A percentile compares a stretch with the other conserved stretches of the same genome.
Conservation (phyloP, 1,140 invertebrate genomes). For the Prorops nasuta region DNA sequence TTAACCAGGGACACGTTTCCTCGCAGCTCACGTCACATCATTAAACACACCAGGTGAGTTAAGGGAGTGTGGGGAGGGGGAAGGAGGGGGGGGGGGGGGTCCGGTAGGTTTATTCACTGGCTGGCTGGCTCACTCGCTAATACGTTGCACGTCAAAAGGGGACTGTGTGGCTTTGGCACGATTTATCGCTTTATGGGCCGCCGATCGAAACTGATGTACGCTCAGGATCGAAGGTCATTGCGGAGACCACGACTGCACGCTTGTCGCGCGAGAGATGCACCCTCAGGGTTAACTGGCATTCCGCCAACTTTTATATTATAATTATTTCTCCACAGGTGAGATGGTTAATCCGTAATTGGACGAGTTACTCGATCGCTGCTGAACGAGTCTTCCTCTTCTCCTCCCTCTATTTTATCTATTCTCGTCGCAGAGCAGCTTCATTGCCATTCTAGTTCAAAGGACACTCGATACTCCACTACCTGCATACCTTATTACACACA, state of each 20-base stretch:
- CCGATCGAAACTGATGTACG: constrained; percentile 16
- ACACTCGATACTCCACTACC: too few species aligned
- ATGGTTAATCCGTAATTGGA: constrained; percentile 38
- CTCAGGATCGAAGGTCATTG: too few species aligned
- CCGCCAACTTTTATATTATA: constrained; percentile 34
- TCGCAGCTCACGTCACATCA: background rate
- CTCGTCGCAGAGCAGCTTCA: too few species aligned
- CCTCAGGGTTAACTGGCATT: constrained; percentile 35
- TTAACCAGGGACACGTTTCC: constrained; percentile 26
- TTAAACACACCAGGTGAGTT: constrained; percentile 6
- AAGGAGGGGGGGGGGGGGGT: background rate
- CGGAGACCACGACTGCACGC: too few species aligned
- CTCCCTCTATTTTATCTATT: background rate
- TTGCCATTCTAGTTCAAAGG: too few species aligned
- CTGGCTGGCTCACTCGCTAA: too few species aligned
- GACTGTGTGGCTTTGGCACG: constrained; percentile 26
- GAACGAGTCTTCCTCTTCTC: constrained; percentile 14
- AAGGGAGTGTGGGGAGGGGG: constrained; percentile 7
- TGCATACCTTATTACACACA: too few species aligned
- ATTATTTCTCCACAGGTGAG: constrained; percentile 32
- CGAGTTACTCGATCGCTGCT: constrained; percentile 16
- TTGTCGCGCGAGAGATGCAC: too few species aligned
- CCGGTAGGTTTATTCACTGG: background rate
- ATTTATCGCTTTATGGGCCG: constrained; percentile 39
- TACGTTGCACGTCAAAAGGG: background rate